These are phyloP conservation scores for Germaria angustata DNA, from an alignment of 2,888 invertebrate species.

Conservation along the genomic window DNA sequence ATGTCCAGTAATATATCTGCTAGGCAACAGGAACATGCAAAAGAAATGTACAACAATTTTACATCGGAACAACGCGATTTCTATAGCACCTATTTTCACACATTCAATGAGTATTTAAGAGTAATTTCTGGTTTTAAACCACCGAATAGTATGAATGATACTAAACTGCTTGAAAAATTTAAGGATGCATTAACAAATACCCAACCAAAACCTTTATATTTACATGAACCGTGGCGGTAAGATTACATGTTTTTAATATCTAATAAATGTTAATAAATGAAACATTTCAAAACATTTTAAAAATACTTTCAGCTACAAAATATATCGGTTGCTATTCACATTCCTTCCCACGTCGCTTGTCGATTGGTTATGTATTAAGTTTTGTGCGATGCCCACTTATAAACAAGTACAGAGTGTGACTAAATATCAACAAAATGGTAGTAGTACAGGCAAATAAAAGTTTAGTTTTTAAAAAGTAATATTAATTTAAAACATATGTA, in stretches of 20 bases:
- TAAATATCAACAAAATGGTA: slow-evolving; percentile 6
- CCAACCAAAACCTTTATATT: slow-evolving; percentile 84
- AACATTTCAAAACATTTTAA: neutral
- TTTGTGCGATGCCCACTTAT: slow-evolving; percentile 84
- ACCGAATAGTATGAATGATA: slow-evolving; percentile 82
- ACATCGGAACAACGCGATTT: slow-evolving; percentile 83
- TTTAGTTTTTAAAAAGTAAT: too few relatives aligned
- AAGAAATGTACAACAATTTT: slow-evolving; percentile 85
- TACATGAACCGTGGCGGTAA: slow-evolving; percentile 86
- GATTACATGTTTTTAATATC: slow-evolving; percentile 45
- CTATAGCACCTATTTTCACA: slow-evolving; percentile 85
- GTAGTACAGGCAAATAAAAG: slow-evolving; percentile 24
- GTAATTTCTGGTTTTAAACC: slow-evolving; percentile 80
- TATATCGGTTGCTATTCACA: slow-evolving; percentile 85
- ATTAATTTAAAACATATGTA: too few relatives aligned
- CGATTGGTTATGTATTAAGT: slow-evolving; percentile 83
- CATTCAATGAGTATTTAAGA: slow-evolving; percentile 83
- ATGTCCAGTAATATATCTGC: slow-evolving; percentile 85
- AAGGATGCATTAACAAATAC: slow-evolving; percentile 83
- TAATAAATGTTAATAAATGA: neutral
- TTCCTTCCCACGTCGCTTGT: slow-evolving; percentile 82
- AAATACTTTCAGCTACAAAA: slow-evolving; percentile 77
- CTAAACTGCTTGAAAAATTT: slow-evolving; percentile 83
- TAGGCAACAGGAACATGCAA: slow-evolving; percentile 83
- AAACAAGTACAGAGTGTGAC: slow-evolving; percentile 51